Percentiles rank a stretch among this genome's conserved stretches.
Evolutionary conservation across 2,888 invertebrate species (phyloP).

Genomic region (Callyntrura sp.): DNA sequence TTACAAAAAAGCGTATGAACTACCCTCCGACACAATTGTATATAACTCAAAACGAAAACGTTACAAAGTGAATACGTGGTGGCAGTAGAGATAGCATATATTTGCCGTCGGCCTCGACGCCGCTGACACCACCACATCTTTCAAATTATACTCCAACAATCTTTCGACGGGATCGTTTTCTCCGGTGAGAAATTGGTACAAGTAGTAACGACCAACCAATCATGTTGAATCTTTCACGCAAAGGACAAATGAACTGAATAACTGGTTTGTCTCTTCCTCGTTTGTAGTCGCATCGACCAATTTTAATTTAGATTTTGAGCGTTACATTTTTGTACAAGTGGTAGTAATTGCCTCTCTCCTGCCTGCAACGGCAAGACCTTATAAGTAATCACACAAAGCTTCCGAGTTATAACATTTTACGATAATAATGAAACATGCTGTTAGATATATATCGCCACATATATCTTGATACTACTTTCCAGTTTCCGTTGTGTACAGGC

Average conservation of each 20-base stretch:
- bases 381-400: background rate
- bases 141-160: slow-evolving; percentile 18
- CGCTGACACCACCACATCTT: background rate
- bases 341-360: background rate
- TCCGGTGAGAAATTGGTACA: slow-evolving; percentile 5
- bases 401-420: background rate
- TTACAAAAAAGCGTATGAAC: slow-evolving; percentile 30
- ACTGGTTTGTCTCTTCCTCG: background rate
- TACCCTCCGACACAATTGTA: background rate
- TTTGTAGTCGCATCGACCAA: background rate
- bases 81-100: too few relatives aligned
- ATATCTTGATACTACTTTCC: background rate
- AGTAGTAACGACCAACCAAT: background rate
- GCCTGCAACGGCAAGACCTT: background rate
- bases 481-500: background rate
- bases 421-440: slow-evolving; percentile 5
- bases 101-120: background rate
- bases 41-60: background rate
- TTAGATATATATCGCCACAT: background rate
- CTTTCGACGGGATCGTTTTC: slow-evolving; percentile 33
- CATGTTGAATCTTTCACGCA: background rate
- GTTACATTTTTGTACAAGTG: background rate
- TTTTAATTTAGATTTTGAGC: slow-evolving; percentile 18
- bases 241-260: background rate
- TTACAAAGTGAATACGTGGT: slow-evolving; percentile 55